Evolutionary conservation across 1,140 invertebrate species (phyloP).

Genomic region (Drosophila bifasciata): DNA sequence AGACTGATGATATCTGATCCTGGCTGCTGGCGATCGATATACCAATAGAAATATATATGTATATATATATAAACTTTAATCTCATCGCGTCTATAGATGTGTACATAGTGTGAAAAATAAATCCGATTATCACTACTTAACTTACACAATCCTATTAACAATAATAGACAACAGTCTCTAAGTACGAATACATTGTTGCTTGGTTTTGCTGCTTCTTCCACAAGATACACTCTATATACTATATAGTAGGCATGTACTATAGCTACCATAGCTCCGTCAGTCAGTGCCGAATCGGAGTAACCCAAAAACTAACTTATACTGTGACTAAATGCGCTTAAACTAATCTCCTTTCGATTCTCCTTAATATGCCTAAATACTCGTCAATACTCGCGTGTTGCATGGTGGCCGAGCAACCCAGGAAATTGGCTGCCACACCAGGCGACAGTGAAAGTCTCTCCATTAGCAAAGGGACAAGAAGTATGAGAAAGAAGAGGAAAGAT

Average conservation of each 20-base stretch:
- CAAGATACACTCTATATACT: slow-evolving; percentile 19
- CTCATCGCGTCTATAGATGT: slow-evolving; percentile 34
- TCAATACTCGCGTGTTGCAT: slow-evolving; percentile 31
- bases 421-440: slow-evolving; percentile 38
- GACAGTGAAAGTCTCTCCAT: slow-evolving; percentile 33
- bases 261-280: slow-evolving; percentile 33
- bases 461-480: not conserved
- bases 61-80: slow-evolving; percentile 46
- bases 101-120: slow-evolving; percentile 70
- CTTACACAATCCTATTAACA: slow-evolving; percentile 80
- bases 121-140: slow-evolving; percentile 82
- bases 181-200: slow-evolving; percentile 80
- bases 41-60: slow-evolving; percentile 25
- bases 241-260: slow-evolving; percentile 25
- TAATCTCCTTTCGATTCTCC: slow-evolving; percentile 8
- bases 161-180: slow-evolving; percentile 83
- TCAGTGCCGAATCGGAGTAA: slow-evolving; percentile 6
- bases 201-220: slow-evolving; percentile 38
- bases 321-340: slow-evolving; percentile 56
- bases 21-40: slow-evolving; percentile 27
- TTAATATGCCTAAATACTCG: slow-evolving; percentile 39
- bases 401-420: slow-evolving; percentile 49
- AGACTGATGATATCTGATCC: slow-evolving; percentile 13
- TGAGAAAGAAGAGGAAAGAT: no score
- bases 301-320: slow-evolving; percentile 35